phyloP scores from a whole-genome alignment of 2,888 invertebrate species.

The Eustalomyia histrio region DNA sequence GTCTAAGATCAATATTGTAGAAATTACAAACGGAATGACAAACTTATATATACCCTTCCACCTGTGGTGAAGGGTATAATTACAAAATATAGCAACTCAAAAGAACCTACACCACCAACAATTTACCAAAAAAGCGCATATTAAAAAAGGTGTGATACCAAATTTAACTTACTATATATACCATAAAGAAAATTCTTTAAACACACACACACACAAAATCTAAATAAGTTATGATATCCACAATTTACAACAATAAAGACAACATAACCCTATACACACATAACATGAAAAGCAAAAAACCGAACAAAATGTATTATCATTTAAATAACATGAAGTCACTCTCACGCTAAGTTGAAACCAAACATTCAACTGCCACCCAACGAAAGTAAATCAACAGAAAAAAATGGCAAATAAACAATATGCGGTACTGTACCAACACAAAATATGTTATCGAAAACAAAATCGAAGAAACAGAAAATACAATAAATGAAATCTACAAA shows the following conservation, averaged over 20 bases:
- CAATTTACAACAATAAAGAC: conserved; percentile 2
- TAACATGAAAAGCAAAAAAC: neutral
- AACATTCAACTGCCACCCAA: neutral
- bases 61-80: too few species aligned
- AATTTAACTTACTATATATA: neutral
- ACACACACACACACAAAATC: neutral
- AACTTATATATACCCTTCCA: too few species aligned
- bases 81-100: neutral
- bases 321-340: conserved; percentile 20
- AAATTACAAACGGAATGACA: too few species aligned
- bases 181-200: neutral
- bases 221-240: neutral
- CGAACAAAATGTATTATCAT: neutral
- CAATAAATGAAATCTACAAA: neutral
- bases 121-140: neutral
- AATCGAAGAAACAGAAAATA: neutral
- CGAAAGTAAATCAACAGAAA: neutral
- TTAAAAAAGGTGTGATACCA: neutral
- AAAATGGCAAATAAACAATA: conserved; percentile 30
- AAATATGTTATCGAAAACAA: neutral
- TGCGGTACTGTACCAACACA: conserved; percentile 34
- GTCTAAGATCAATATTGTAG: too few species aligned
- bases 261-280: neutral
- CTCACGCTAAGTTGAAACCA: neutral
- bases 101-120: neutral